These are phyloP conservation scores for Neodon shergylaensis DNA, from an alignment of 2,113 vertebrate genomes.

Conservation along the genomic window DNA sequence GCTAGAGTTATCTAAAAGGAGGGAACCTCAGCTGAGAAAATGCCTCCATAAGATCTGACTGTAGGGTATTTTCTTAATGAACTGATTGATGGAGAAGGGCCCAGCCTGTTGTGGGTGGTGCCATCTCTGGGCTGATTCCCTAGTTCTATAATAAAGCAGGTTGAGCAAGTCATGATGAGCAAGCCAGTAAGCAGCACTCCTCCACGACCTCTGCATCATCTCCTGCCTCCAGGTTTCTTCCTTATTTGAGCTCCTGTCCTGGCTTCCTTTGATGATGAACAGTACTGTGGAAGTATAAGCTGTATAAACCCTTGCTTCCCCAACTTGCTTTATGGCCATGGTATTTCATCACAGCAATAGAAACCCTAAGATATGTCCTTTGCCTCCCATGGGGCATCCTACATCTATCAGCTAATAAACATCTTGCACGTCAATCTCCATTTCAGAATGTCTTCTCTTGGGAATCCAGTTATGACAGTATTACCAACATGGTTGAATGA, in stretches of 20 bases:
- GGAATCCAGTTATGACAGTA: not conserved
- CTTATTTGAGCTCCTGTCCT: not conserved
- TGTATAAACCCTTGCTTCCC: not conserved
- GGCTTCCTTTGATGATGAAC: not conserved
- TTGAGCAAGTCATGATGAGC: not conserved
- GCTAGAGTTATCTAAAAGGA: not conserved
- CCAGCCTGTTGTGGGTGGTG: not conserved
- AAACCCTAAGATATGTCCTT: no score
- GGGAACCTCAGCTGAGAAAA: not conserved
- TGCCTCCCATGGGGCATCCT: not conserved
- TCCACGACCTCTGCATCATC: not conserved
- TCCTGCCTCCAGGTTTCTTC: no score
- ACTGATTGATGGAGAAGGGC: not conserved
- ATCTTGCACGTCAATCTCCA: not conserved
- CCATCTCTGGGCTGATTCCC: not conserved
- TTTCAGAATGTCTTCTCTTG: not conserved
- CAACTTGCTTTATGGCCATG: not conserved
- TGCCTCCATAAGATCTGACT: not conserved
- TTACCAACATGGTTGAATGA: not conserved
- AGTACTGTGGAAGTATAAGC: not conserved
- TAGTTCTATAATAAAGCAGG: not conserved
- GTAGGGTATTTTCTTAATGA: not conserved
- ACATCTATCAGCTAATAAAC: not conserved
- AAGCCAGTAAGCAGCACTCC: not conserved
- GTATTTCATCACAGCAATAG: not conserved